Base-by-base conservation (phyloP, 2,113 vertebrate genomes). In the Erythrocercus mccallii region DNA sequence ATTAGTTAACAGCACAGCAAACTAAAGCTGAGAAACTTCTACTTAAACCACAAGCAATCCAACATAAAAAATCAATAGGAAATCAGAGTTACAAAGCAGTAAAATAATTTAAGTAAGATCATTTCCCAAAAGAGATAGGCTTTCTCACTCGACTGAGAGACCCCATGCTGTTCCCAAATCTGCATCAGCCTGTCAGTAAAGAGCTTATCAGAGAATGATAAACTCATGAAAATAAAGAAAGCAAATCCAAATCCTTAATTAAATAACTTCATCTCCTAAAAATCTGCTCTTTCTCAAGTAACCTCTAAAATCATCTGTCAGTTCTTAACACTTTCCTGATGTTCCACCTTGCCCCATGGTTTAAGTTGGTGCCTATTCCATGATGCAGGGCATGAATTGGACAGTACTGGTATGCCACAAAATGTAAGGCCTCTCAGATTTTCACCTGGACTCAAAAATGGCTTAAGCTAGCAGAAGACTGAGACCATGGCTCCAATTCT, bases 21-120 rank as follows among this genome's bases (percentile, higher is more conserved):
- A 69, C 25, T 30, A 58, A 94, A 82, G 79, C 40, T 90, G 45
- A 77, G 60, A 83, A 85, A 90, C 18, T 89, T 86, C 72, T 87
- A 56, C 61, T 88, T 90, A 77, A 54, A 62, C 47, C 35, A 66
- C 27, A 82, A 92, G 72, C 25, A 84, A 74, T 54, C n/a, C 54
- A 80, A 93, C 40, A 69, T 64, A 47, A 92, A 93, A 96, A 93
- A 69, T 86, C 88, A 88, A 86, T 47, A 77, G 42, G 54, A 95
- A 92, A 81, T 88, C 42, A 81, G 57, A 82, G 50, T 50, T 77
- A 90, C 38, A 58, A 90, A 90, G 62, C 62, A 82, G 71, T 90
- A 86, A 86, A 92, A 93, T 38, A 45, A 82, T 37, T n/a, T n/a
- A n/a, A n/a, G n/a, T n/a, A n/a, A n/a, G 61, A 56, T 21, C 40